Evolutionary conservation across 2,113 vertebrate species (phyloP), one percentile per base, ranked within the genome.

Genomic region (Cricetomys ansorgei): DNA sequence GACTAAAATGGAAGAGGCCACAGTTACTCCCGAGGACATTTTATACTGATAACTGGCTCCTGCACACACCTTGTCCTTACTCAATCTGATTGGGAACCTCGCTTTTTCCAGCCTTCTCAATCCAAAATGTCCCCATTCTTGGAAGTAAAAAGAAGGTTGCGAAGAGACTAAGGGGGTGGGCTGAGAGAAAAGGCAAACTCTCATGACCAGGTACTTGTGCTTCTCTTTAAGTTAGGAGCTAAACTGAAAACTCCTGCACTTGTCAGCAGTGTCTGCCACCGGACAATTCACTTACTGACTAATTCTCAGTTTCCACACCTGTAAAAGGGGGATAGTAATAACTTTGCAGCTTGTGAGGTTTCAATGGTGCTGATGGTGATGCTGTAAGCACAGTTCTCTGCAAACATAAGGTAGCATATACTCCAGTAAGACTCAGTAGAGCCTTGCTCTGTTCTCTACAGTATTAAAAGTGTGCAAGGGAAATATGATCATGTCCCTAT

Each of bases 1-100:
- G 97, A 99, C 98, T 85, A 99, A 99, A 97, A 99, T 99, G 0
- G 99, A 99, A 97, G 99, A 99, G 97, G 99, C 98, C 65, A 99
- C 99, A 0, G 98, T 99, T 92, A 99, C 99, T 1, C 98, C 99
- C 15, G 99, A 99, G 92, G 99, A 99, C 88, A 99, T 99, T 72
- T 99, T 99, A 96, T 99, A 99, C 94, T 99, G 96, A 98, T 3
- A 50, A 81, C 91, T 59, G 31, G 43, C 34, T 27, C 53, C 45
- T 9, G 81, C 25, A 4, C 91, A 40, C 11, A 3, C 15, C 13
- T 23, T 31, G 3, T 27, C 17, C 70, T 65, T 17, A 94, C 55
- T 29, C 92, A 3, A 76, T 81, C 53, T 70, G 45, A 96, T 83
- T 7, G 70, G 57, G 76, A 34, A 15, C 59, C 37, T 67, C 25